Base-by-base conservation (phyloP, 2,888 invertebrate species). In the Tachystola acroxantha region DNA sequence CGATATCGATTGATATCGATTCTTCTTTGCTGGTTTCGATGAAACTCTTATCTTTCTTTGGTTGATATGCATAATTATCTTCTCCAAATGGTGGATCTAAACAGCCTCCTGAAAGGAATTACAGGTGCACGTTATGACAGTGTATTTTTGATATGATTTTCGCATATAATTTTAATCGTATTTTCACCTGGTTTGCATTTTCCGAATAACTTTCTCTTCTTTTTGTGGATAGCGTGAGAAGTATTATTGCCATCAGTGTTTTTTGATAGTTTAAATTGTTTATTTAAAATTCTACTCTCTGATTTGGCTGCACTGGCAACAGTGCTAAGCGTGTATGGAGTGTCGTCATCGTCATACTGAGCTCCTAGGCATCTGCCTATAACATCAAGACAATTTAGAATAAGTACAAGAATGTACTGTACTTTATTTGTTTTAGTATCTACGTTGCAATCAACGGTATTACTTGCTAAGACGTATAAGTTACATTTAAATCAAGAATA, bases 11-110 rank as follows among this genome's bases (percentile, higher is more conserved):
- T n/a, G n/a, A n/a, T n/a, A n/a, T n/a, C n/a, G n/a, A n/a, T n/a
- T n/a, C n/a, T n/a, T n/a, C n/a, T n/a, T n/a, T n/a, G n/a, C n/a
- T n/a, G n/a, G n/a, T n/a, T n/a, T n/a, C n/a, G n/a, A n/a, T n/a
- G n/a, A n/a, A n/a, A n/a, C n/a, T n/a, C n/a, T n/a, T n/a, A n/a
- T n/a, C n/a, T n/a, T n/a, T 31, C 19, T 36, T 33, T 43, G 65
- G 70, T 33, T 53, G 46, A 44, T 82, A 81, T 7, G 62, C 39
- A 50, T 76, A 73, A 49, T 52, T 75, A 1, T 85, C 84, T 64
- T 84, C 81, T 38, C 53, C 57, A 49, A 72, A 81, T 7, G 79
- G 75, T 32, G 85, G 84, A 56, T 86, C 84, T 34, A 85, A 57
- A 40, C 84, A 84, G 9, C 84, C 85, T 31, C 84, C 85, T 85